Evolutionary conservation across 2,113 vertebrate genomes (phyloP), one percentile per base, ranked within the genome.

Genomic region (Gallinago jamesoni): DNA sequence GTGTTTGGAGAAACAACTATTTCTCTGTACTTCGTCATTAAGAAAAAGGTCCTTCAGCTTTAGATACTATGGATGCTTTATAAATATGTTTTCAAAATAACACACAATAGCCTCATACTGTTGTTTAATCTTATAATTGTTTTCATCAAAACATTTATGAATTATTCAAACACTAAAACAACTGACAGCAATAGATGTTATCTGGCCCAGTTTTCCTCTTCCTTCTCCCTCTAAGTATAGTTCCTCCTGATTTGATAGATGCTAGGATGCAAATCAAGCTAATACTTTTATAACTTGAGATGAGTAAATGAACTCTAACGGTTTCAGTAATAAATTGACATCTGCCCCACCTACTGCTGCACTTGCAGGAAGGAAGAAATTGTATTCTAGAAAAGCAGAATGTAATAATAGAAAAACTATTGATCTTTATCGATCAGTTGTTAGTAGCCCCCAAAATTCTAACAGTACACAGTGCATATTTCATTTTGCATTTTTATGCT

Each of bases 151-250:
- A 62, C 19, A 59, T 43, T 57, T 80, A 80, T 88, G 55, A 86
- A 90, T 93, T 94, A 95, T 90, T 94, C 82, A 92, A 86, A 69
- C 41, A 48, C 22, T 41, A 43, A 59, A 92, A 50, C 41, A 84
- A 55, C 72, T 70, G 82, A 80, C 52, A 88, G 45, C 41, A 86
- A 2, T 86, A 85, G 39, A 56, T 81, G 15, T 74, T 90, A 45
- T 33, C 52, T 93, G 85, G 43, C 72, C 85, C 39, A 70, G 22
- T 81, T 94, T 97, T 93, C 28, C 31, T 87, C 66, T 89, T 83
- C 33, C 22, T 85, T 83, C 55, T 95, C 55, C 5, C 11, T 85
- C 22, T 62, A 37, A 63, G 16, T 75, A 7, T 43, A 68, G 45
- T n/a, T 89, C 17, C 25, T 79, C 11, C 57, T 88, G 37, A 82